A percentile compares a stretch with the other conserved stretches of the same genome.
Conservation (phyloP, 1,140 invertebrate species). For the Plutomurus gul region DNA sequence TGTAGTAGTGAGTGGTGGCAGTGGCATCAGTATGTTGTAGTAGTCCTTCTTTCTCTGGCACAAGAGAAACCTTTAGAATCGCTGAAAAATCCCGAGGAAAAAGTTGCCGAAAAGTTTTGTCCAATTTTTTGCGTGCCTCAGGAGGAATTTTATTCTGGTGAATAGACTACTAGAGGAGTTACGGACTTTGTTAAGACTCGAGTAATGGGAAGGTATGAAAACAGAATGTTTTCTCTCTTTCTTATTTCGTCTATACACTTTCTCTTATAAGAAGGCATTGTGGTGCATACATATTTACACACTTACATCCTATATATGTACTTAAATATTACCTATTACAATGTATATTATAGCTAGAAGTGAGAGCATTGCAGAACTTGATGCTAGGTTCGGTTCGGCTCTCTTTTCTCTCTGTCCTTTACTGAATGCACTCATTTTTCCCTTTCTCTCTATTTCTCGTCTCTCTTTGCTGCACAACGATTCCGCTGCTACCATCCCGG, state of each 20-base stretch:
- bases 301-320: too few species aligned
- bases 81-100: slow-evolving; percentile 36
- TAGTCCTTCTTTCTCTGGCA: too few species aligned
- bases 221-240: slow-evolving; percentile 34
- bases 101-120: slow-evolving; percentile 49
- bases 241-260: not conserved
- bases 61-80: slow-evolving; percentile 29
- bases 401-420: slow-evolving; percentile 2
- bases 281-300: too few species aligned
- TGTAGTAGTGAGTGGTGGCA: too few species aligned
- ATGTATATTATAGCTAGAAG: too few species aligned
- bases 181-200: slow-evolving; percentile 34
- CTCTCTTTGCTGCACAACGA: not conserved
- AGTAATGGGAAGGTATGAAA: slow-evolving; percentile 43
- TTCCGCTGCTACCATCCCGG: not conserved
- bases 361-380: too few species aligned
- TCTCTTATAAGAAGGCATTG: too few species aligned
- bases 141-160: slow-evolving; percentile 50
- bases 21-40: too few species aligned
- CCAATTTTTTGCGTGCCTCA: slow-evolving; percentile 51
- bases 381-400: not conserved
- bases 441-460: too few species aligned
- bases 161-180: slow-evolving; percentile 43
- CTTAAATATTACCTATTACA: too few species aligned
- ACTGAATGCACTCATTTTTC: slow-evolving; percentile 15